Base-by-base conservation (phyloP, 2,888 invertebrate genomes). In the Drosophila formosana region DNA sequence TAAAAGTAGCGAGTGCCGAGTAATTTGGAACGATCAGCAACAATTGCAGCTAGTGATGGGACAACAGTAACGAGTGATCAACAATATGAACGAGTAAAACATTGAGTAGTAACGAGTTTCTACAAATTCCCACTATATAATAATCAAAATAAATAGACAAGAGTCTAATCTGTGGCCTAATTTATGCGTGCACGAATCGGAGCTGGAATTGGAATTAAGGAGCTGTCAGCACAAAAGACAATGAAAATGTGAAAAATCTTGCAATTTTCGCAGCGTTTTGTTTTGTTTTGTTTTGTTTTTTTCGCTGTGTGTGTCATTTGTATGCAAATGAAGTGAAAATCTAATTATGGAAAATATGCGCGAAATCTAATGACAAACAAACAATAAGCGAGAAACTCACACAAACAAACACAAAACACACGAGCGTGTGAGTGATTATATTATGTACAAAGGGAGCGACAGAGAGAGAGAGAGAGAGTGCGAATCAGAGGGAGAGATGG, bases 291-390 rank as follows among this genome's bases (percentile, higher is more conserved):
- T 26, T 46, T 32, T 25, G 30, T 52, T 34, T 7, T 7, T 18
- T 18, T 18, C 18, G 18, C 18, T 18, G 32, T 45, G 47, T 6
- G 28, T 57, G 41, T 80, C 78, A 84, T 84, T 84, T 84, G 87
- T 83, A 84, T 84, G 83, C 88, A 84, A 84, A 84, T 84, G 83
- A 84, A 65, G 75, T 75, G 86, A 78, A 86, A 84, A 84, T 88
- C 88, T 84, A 84, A 84, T 84, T 84, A 84, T 70, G 66, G 64
- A 57, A 80, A 80, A 80, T 80, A 81, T 80, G 80, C 78, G 64
- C 76, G 63, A 78, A 79, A 78, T 72, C 72, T 65, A 78, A 78
- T 66, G 69, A 80, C 65, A 85, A 85, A 80, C 83, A 85, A 83
- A 88, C 78, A 77, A 74, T 74, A 71, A 69, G 86, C 62, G 58